Conservation (phyloP, 2,113 vertebrate species). For the Osmerus eperlanus region DNA sequence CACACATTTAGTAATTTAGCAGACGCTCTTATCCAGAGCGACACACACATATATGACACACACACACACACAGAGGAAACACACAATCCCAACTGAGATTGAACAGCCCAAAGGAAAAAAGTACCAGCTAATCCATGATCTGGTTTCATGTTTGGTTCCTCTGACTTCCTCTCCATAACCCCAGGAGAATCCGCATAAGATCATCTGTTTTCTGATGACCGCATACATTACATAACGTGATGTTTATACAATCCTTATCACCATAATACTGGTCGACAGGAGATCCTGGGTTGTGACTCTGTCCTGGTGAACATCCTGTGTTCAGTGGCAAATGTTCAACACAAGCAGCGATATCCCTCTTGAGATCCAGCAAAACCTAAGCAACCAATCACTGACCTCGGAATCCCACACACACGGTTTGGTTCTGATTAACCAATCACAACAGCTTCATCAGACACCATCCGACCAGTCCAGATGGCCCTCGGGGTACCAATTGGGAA, state of each 20-base stretch:
- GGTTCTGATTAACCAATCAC: not conserved
- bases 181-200: not conserved
- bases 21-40: too few relatives aligned
- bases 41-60: not conserved
- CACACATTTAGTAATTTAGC: too few relatives aligned
- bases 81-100: not conserved
- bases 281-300: not conserved
- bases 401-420: too few relatives aligned
- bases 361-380: not conserved
- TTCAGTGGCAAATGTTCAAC: slow-evolving; percentile 1
- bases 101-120: not conserved
- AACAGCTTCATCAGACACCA: not conserved
- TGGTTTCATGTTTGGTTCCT: not conserved
- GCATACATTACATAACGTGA: not conserved
- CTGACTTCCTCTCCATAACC: not conserved
- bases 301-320: not conserved
- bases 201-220: not conserved
- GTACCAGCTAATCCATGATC: not conserved
- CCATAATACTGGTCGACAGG: not conserved
- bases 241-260: not conserved
- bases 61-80: slow-evolving; percentile 1
- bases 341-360: not conserved
- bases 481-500: not conserved
- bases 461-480: not conserved
- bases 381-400: not conserved